A percentile compares a stretch with the other conserved stretches of the same genome.
Conservation (phyloP, 2,113 vertebrate species). For the Nannospalax galili region DNA sequence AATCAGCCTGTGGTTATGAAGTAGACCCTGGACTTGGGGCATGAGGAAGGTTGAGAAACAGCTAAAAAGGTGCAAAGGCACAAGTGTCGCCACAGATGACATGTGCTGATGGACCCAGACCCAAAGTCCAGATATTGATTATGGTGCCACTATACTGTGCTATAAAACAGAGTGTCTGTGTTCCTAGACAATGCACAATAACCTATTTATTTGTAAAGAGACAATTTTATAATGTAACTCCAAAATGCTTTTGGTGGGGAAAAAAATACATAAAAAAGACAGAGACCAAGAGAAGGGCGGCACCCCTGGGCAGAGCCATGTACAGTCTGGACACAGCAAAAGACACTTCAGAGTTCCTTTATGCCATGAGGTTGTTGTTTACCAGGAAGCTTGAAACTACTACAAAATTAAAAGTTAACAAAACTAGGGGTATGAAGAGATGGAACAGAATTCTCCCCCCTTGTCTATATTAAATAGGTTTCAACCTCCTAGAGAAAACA, state of each 20-base stretch:
- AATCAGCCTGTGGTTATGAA: not conserved
- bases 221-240: not conserved
- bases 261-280: not conserved
- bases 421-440: not conserved
- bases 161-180: conserved; percentile 13
- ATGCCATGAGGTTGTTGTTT: not conserved
- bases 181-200: not conserved
- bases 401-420: conserved; percentile 11
- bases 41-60: not conserved
- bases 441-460: not conserved
- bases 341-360: not conserved
- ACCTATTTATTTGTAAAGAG: not conserved
- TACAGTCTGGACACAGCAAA: not conserved
- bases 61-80: not conserved
- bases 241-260: not conserved
- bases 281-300: not conserved
- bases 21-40: not conserved
- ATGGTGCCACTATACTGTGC: not conserved
- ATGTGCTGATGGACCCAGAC: not conserved
- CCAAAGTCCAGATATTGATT: not conserved
- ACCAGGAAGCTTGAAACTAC: conserved; percentile 7
- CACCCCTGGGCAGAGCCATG: not conserved
- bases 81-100: not conserved
- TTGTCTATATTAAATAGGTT: not conserved
- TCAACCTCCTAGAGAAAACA: not conserved